Evolutionary conservation across 2,797 vertebrate species (phyloP).

Genomic region (Alosa sapidissima): DNA sequence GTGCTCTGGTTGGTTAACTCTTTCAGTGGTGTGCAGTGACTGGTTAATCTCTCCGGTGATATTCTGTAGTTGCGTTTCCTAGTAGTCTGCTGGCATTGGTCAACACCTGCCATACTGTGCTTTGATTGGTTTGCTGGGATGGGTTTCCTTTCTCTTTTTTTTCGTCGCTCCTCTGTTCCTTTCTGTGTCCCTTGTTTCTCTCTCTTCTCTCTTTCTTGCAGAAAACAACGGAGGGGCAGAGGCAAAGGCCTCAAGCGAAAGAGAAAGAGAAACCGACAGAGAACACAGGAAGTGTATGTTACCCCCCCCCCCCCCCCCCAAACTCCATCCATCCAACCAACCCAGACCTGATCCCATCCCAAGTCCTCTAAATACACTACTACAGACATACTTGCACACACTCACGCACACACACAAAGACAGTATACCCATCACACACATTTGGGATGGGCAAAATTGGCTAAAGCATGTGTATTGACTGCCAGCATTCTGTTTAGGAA

Average conservation of each 20-base stretch:
- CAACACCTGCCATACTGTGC: neutral
- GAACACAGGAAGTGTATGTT: slow-evolving; percentile 81
- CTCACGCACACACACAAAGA: neutral
- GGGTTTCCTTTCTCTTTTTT: neutral
- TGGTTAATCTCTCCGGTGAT: neutral
- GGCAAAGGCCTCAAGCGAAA: slow-evolving; percentile 97
- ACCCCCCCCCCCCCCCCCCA: slow-evolving; percentile 76
- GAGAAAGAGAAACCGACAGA: slow-evolving; percentile 96
- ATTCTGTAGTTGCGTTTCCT: neutral
- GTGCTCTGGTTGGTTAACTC: neutral
- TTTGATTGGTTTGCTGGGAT: neutral
- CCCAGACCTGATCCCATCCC: slow-evolving; percentile 35
- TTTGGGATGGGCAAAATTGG: neutral
- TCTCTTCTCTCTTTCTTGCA: slow-evolving; percentile 82
- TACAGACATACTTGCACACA: neutral
- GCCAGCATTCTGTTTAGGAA: too few species aligned
- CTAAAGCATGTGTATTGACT: too few species aligned
- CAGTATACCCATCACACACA: neutral
- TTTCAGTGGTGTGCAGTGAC: too few species aligned
- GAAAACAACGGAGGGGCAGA: slow-evolving; percentile 94
- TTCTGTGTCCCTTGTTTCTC: slow-evolving; percentile 42
- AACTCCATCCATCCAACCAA: slow-evolving; percentile 69
- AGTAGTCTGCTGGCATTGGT: neutral
- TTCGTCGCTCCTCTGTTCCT: neutral
- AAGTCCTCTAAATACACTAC: slow-evolving; percentile 63